Base-by-base conservation (phyloP, 1,140 invertebrate genomes). In the Cheumatopsyche charites region DNA sequence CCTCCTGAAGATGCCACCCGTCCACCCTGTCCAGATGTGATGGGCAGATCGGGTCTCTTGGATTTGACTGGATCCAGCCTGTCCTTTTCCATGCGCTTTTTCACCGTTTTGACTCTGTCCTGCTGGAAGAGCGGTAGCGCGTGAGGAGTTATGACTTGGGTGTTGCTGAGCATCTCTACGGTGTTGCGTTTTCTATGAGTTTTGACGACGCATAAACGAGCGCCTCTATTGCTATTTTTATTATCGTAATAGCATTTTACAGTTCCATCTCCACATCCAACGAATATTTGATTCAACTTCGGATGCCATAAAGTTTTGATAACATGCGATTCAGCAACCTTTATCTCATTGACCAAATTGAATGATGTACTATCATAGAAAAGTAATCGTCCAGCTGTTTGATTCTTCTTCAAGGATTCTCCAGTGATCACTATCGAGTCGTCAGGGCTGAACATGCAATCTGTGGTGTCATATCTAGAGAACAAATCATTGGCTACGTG, bases 91-190 rank as follows among this genome's bases (percentile, higher is more conserved):
- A 96, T 91, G 79, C 93, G 90, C 80, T 97, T 96, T 73, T 92
- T 88, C 26, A 92, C 92, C 1, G 96, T 96, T 75, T 94, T 91
- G 12, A 95, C 88, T 78, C 94, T 89, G 75, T 98, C 94, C 82
- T 98, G 93, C 69, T 95, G 88, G 82, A 99, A 99, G 81, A 99
- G 85, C 0, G 97, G 97, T 66, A 99, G 83, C 0, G 98, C 95
- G 80, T 99, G 96, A 0, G 98, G 96, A 1, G 97, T 98, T 13
- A 99, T 97, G n/a, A 99, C 95, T 78, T 98, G 94, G 72, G 96
- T 93, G 0, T 92, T 90, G 45, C 92, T 91, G 49, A 98, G 89
- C 70, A 97, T 90, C 81, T 98, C 95, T 0, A 91, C 88, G 4
- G 92, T 90, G 76, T 92, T 91, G 19, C 90, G 88, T 80, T 93